phyloP scores from a whole-genome alignment of 2,113 vertebrate genomes.

The Petrocephalus microphthalmus region DNA sequence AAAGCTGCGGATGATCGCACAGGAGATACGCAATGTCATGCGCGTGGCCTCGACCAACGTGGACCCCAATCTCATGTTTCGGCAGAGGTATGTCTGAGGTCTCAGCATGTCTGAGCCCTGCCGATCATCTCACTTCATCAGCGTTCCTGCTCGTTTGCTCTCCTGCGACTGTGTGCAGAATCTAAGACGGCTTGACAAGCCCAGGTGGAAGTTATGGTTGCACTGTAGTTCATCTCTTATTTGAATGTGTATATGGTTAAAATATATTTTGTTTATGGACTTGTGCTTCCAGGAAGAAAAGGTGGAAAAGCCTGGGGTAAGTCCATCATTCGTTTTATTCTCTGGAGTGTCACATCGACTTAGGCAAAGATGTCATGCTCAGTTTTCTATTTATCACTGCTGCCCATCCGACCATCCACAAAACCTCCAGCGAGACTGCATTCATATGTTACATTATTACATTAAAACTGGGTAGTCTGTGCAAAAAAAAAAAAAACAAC shows the following conservation, averaged over 20 bases:
- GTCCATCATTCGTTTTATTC: constrained; percentile 54
- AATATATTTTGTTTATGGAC: constrained; percentile 49
- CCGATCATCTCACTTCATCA: background rate
- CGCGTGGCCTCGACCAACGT: constrained; percentile 92
- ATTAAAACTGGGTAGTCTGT: background rate
- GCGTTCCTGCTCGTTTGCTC: constrained; percentile 49
- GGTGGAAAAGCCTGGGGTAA: constrained; percentile 99
- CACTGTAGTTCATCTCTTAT: background rate
- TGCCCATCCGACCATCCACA: constrained; percentile 14
- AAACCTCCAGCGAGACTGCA: background rate
- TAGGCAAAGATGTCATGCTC: background rate
- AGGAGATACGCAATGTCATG: constrained; percentile 86
- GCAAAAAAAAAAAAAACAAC: background rate
- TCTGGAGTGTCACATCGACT: background rate
- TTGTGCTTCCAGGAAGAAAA: constrained; percentile 98
- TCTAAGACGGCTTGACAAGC: background rate
- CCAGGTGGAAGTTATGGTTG: background rate
- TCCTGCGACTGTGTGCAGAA: constrained; percentile 30
- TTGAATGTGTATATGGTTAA: background rate
- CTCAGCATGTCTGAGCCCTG: background rate
- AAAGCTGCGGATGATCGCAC: constrained; percentile 94
- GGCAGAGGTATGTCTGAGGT: constrained; percentile 75
- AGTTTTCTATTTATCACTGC: background rate
- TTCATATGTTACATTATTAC: background rate
- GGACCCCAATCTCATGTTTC: constrained; percentile 94